Evolutionary conservation across 2,888 invertebrate genomes (phyloP), one percentile per base, ranked within the genome.

Genomic region (Cephonodes hylas): DNA sequence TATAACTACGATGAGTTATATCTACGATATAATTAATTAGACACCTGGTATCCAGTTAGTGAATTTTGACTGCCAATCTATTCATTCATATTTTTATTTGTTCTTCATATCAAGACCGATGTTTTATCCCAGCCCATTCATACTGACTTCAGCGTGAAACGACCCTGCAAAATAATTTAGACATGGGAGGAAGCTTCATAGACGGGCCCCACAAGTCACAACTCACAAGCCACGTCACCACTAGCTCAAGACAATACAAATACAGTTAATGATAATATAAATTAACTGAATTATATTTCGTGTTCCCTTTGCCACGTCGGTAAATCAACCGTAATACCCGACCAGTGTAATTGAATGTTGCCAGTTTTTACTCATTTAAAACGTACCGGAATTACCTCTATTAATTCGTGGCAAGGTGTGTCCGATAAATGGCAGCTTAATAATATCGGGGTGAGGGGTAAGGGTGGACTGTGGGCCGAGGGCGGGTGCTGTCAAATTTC

Each of bases 401-500:
- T 84, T 83, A 83, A 84, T 85, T 85, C 71, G 76, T 68, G 68
- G 66, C 70, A 74, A 80, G 77, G 80, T 81, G 74, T 74, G 73
- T 72, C 71, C 75, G 81, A 83, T 85, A 84, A 84, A 86, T 80
- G 83, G 80, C 70, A 73, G 75, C 79, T 80, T 81, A 81, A 82
- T 84, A 80, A 81, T 79, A 80, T 76, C 62, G 67, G 69, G 65
- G 60, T 34, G 67, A 63, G 60, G 27, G 48, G 57, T 42, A 38
- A 18, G 44, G 58, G 62, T n/a, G n/a, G n/a, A n/a, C n/a, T n/a
- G n/a, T n/a, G n/a, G n/a, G n/a, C n/a, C n/a, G 58, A 61, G 65
- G 67, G 73, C 65, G 71, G 72, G 60, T 66, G 78, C 80, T 86
- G 88, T 86, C 87, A 87, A 88, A 86, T 87, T 87, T 88, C 80